phyloP scores from a whole-genome alignment of 2,888 invertebrate genomes.

The Apoderus coryli region DNA sequence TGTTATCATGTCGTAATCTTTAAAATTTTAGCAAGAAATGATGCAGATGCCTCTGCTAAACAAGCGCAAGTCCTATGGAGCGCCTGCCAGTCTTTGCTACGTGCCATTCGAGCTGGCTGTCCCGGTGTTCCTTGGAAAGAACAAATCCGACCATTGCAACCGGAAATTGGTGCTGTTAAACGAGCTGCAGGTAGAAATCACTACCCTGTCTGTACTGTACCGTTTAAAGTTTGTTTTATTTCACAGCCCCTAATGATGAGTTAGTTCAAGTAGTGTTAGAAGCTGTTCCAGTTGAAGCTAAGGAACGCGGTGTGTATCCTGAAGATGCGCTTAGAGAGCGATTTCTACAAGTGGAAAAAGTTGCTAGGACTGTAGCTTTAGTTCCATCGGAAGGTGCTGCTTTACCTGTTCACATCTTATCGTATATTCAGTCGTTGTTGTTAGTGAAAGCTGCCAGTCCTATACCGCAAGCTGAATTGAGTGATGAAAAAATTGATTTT shows the following conservation, averaged over 20 bases:
- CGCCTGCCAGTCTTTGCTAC: constrained; percentile 76
- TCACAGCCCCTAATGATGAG: constrained; percentile 53
- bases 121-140: constrained; percentile 40
- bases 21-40: constrained; percentile 48
- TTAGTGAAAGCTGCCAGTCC: constrained; percentile 52
- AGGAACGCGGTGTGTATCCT: constrained; percentile 71
- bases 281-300: constrained; percentile 63
- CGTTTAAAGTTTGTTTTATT: constrained; percentile 2
- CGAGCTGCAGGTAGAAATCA: constrained; percentile 51
- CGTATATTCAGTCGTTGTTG: constrained; percentile 80
- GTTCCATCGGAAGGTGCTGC: constrained; percentile 78
- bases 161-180: constrained; percentile 58
- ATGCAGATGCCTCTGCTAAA: constrained; percentile 57
- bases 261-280: constrained; percentile 64
- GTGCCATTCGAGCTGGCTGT: constrained; percentile 53
- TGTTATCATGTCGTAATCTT: too few relatives aligned
- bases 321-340: constrained; percentile 74
- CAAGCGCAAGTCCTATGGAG: constrained; percentile 87
- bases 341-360: constrained; percentile 66
- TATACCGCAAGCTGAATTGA: constrained; percentile 58
- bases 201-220: not conserved
- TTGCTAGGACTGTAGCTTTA: constrained; percentile 72
- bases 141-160: constrained; percentile 44
- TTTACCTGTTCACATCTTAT: constrained; percentile 67
- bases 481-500: constrained; percentile 58